These are phyloP conservation scores for Drosophila punjabiensis DNA, from an alignment of 1,140 invertebrate genomes.

Conservation along the genomic window DNA sequence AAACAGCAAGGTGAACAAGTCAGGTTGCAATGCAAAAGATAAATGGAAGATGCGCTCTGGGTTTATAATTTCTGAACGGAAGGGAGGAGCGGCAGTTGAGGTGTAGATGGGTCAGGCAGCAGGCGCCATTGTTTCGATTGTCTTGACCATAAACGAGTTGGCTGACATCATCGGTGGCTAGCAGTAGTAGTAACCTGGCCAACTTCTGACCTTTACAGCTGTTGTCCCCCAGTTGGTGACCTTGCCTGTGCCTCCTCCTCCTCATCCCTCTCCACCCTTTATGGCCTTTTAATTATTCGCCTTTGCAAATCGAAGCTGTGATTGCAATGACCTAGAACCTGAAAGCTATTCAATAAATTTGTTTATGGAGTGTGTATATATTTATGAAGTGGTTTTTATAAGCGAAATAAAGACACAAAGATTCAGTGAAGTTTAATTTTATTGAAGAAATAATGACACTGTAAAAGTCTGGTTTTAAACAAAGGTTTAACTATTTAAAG, in stretches of 20 bases:
- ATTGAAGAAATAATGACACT: background rate
- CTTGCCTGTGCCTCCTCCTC: slow-evolving; percentile 32
- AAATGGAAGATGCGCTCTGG: slow-evolving; percentile 70
- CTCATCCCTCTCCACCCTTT: slow-evolving; percentile 52
- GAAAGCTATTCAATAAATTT: slow-evolving; percentile 10
- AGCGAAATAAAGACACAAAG: background rate
- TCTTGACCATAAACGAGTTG: slow-evolving; percentile 53
- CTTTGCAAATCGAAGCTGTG: slow-evolving; percentile 26
- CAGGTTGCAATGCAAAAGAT: slow-evolving; percentile 70
- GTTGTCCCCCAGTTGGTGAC: slow-evolving; percentile 35
- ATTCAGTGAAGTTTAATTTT: background rate
- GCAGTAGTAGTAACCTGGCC: slow-evolving; percentile 34
- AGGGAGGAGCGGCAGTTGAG: background rate
- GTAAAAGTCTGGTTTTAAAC: background rate
- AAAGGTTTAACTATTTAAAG: background rate
- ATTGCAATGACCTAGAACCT: slow-evolving; percentile 37
- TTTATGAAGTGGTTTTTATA: background rate
- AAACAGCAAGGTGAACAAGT: slow-evolving; percentile 66
- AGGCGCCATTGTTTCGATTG: slow-evolving; percentile 68
- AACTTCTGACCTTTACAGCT: slow-evolving; percentile 73
- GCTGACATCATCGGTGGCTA: slow-evolving; percentile 62
- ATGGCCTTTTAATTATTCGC: slow-evolving; percentile 59
- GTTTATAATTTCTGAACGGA: slow-evolving; percentile 20
- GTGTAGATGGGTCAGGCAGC: slow-evolving; percentile 21
- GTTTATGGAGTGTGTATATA: background rate